Conservation (phyloP, 2,797 vertebrate genomes). For the Choloepus didactylus region DNA sequence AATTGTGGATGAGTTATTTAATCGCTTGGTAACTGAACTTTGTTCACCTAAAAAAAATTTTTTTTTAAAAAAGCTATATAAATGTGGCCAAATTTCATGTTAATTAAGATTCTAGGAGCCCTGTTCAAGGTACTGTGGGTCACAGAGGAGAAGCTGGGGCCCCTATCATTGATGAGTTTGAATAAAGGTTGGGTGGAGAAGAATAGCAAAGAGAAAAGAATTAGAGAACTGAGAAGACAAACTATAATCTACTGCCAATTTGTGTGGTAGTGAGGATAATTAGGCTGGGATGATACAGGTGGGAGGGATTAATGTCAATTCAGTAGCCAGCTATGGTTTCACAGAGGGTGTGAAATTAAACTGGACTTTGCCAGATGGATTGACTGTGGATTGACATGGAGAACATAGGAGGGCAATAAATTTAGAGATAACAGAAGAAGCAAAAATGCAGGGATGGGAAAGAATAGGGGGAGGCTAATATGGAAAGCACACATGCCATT, state of each 20-base stretch:
- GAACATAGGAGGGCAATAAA: neutral
- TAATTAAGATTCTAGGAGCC: neutral
- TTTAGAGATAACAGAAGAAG: conserved; percentile 54
- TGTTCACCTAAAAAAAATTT: neutral
- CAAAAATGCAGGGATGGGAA: conserved; percentile 33
- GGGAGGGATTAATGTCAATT: conserved; percentile 60
- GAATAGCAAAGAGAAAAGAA: conserved; percentile 48
- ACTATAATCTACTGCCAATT: conserved; percentile 50
- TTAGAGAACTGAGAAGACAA: conserved; percentile 35
- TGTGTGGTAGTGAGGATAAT: conserved; percentile 46
- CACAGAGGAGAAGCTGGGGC: neutral
- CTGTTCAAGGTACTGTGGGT: no score
- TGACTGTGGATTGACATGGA: neutral
- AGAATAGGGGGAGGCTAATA: neutral
- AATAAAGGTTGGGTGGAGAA: neutral
- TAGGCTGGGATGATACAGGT: conserved; percentile 15
- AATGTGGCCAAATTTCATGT: conserved; percentile 20
- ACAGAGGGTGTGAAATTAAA: conserved; percentile 76
- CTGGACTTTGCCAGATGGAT: conserved; percentile 65
- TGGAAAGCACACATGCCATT: neutral
- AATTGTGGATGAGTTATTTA: conserved; percentile 19
- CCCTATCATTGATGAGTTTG: neutral
- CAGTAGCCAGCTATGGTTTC: conserved; percentile 64
- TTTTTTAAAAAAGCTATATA: neutral
- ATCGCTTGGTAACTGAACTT: neutral